Conservation (phyloP, 2,888 invertebrate genomes). For the Apodemia arnacis region DNA sequence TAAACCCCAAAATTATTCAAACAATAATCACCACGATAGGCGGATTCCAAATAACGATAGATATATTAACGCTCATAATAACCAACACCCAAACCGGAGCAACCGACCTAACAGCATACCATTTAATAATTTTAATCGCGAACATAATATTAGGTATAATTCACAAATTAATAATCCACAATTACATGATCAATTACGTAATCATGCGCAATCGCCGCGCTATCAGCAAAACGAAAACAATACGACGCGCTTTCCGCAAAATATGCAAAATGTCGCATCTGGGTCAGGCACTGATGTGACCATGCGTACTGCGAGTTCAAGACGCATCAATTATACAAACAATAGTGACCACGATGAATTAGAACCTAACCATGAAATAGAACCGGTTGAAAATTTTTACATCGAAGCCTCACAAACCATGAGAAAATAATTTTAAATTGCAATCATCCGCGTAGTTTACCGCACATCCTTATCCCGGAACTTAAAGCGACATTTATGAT, state of each 20-base stretch:
- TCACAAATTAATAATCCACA: background rate
- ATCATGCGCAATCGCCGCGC: background rate
- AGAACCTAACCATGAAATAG: background rate
- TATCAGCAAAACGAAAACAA: background rate
- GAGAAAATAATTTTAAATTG: constrained; percentile 28
- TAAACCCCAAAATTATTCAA: constrained; percentile 15
- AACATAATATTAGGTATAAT: background rate
- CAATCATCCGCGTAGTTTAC: constrained; percentile 1
- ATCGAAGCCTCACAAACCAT: background rate
- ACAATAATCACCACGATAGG: background rate
- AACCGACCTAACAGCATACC: background rate
- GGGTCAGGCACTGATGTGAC: constrained; percentile 7
- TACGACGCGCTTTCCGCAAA: background rate
- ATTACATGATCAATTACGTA: no score
- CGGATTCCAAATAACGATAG: background rate
- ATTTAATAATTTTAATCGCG: background rate
- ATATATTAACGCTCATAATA: background rate
- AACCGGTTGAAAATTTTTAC: constrained; percentile 2
- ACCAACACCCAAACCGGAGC: background rate
- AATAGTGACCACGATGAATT: constrained; percentile 16
- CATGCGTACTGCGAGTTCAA: background rate
- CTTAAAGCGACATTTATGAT: constrained; percentile 63
- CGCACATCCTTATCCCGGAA: constrained; percentile 33
- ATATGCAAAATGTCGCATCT: background rate
- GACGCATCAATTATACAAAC: background rate